Percentiles rank a stretch among this genome's conserved stretches.
These are phyloP conservation scores for Patella depressa DNA, from an alignment of 2,888 invertebrate genomes.

Conservation along the genomic window DNA sequence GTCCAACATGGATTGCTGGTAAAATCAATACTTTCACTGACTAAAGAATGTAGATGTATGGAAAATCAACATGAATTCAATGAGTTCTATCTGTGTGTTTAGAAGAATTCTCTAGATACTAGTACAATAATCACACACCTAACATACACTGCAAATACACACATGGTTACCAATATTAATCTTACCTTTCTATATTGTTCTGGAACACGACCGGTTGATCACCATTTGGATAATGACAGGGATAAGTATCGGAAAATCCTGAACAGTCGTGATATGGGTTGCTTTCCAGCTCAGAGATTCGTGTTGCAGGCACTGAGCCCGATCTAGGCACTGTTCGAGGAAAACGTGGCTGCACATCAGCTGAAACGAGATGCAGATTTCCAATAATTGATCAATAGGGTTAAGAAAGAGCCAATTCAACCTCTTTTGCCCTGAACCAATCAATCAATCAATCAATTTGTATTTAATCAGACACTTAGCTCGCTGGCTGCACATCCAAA, in stretches of 20 bases:
- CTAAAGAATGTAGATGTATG: conserved; percentile 12
- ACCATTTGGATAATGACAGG: conserved; percentile 50
- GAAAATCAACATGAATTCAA: no score
- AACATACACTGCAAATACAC: not conserved
- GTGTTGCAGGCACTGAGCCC: conserved; percentile 53
- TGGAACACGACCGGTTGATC: conserved; percentile 41
- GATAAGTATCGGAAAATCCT: conserved; percentile 52
- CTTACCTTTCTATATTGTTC: conserved; percentile 42
- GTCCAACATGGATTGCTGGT: conserved; percentile 12
- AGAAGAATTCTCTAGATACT: no score
- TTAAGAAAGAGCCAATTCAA: conserved; percentile 22
- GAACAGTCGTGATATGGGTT: conserved; percentile 44
- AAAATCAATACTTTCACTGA: conserved; percentile 14
- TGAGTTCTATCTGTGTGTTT: not conserved
- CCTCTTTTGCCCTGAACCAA: conserved; percentile 22
- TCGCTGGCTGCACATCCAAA: no score
- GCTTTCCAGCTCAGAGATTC: conserved; percentile 40
- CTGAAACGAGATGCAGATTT: conserved; percentile 21
- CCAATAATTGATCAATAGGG: not conserved
- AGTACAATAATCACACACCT: not conserved
- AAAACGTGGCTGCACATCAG: conserved; percentile 52
- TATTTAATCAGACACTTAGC: conserved; percentile 17
- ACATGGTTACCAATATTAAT: not conserved
- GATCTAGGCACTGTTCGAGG: conserved; percentile 57
- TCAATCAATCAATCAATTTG: conserved; percentile 30